A percentile compares a stretch with the other conserved stretches of the same genome.
Evolutionary conservation across 2,797 vertebrate species (phyloP).

Genomic region (Gymnothorax reevesii): DNA sequence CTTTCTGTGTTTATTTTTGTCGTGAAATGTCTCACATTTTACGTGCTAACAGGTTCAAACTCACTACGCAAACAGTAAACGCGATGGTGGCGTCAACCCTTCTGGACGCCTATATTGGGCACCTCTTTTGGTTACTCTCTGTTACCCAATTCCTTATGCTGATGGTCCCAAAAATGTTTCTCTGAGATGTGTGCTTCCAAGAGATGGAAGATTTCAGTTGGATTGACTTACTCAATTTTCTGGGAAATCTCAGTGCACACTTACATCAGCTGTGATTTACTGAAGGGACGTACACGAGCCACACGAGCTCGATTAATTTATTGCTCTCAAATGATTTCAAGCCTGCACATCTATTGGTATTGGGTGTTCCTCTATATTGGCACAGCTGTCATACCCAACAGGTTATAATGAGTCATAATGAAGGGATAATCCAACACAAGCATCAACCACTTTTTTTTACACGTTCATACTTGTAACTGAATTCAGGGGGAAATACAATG

Average conservation of each 20-base stretch:
- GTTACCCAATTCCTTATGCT: not conserved
- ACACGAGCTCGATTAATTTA: not conserved
- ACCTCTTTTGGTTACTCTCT: not conserved
- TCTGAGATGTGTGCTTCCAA: not conserved
- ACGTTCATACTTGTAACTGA: not conserved
- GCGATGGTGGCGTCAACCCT: not conserved
- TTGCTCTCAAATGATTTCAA: not conserved
- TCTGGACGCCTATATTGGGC: not conserved
- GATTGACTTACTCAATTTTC: not conserved
- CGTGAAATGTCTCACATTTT: not conserved
- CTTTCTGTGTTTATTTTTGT: not conserved
- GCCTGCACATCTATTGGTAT: not conserved
- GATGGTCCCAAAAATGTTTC: not conserved
- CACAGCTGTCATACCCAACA: not conserved
- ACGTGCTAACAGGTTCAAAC: not conserved
- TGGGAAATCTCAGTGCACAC: not conserved
- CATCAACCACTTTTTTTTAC: not conserved
- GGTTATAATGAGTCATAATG: not conserved
- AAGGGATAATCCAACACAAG: not conserved
- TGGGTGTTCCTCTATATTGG: not conserved
- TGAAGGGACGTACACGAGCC: not conserved
- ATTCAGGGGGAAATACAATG: not conserved
- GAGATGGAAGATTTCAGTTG: not conserved
- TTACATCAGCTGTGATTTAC: not conserved
- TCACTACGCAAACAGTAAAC: not conserved